Conservation (phyloP, 2,113 vertebrate species). For the Synodontis membranacea region DNA sequence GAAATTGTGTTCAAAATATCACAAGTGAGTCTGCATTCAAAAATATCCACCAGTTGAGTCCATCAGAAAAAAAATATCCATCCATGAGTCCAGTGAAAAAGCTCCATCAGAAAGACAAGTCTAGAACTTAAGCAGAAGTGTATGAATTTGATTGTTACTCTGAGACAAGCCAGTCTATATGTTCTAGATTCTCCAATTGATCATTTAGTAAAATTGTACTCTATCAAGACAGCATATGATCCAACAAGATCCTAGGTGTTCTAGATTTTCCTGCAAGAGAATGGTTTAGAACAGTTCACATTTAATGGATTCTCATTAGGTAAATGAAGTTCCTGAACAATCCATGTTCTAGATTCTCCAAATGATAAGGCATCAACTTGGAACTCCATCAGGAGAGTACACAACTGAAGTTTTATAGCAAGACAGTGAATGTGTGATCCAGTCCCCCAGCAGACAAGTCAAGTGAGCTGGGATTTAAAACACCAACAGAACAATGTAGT, state of each 20-base stretch:
- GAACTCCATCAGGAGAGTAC: neutral
- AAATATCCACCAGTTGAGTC: neutral
- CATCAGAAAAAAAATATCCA: neutral
- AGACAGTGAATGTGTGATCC: neutral
- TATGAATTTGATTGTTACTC: neutral
- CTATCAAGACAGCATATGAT: neutral
- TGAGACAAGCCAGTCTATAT: neutral
- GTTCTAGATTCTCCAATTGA: neutral
- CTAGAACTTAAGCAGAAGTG: neutral
- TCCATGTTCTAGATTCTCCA: neutral
- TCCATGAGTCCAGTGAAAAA: too few species aligned
- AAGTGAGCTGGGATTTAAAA: neutral
- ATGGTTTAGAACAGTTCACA: neutral
- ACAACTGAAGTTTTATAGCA: neutral
- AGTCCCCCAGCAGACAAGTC: neutral
- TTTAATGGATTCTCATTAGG: neutral
- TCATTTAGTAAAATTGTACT: neutral
- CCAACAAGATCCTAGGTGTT: neutral
- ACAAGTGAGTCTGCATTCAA: neutral
- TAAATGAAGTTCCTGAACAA: neutral
- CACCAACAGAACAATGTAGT: neutral
- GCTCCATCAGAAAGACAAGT: neutral
- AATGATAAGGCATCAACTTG: neutral
- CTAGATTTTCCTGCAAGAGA: neutral
- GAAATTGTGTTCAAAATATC: neutral